phyloP scores from a whole-genome alignment of 2,113 vertebrate species.

The Atrichornis clamosus region DNA sequence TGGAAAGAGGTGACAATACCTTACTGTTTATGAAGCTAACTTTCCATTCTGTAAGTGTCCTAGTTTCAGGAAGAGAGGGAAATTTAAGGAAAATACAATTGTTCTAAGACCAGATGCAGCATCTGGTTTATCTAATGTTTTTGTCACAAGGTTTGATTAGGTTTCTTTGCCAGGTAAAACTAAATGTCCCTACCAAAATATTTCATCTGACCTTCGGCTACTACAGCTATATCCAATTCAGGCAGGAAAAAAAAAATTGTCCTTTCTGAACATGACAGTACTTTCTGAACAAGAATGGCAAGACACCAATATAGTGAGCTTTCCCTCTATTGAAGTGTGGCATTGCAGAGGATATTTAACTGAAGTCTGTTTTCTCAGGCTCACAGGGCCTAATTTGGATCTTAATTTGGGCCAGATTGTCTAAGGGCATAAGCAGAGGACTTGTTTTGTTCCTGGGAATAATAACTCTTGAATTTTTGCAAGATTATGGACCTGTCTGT shows the following conservation, averaged over 20 bases:
- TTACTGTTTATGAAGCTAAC: not conserved
- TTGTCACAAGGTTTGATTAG: not conserved
- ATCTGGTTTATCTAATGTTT: not conserved
- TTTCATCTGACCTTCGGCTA: not conserved
- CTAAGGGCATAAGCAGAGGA: not conserved
- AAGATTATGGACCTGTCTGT: not conserved
- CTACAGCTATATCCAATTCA: not conserved
- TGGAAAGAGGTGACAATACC: not conserved
- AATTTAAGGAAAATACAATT: not conserved
- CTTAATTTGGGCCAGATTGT: not conserved
- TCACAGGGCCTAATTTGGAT: not conserved
- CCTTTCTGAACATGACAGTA: not conserved
- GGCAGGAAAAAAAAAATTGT: not conserved
- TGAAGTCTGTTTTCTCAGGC: not conserved
- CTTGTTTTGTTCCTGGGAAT: not conserved
- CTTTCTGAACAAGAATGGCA: slow-evolving; percentile 10
- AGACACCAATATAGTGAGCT: not conserved
- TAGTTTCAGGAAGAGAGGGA: not conserved
- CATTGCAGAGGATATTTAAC: not conserved
- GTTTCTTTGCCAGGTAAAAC: not conserved
- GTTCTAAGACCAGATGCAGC: not conserved
- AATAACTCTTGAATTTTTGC: not conserved
- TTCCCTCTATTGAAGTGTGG: not conserved
- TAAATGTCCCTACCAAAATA: not conserved
- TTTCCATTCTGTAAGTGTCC: not conserved